Evolutionary conservation across 2,888 invertebrate species (phyloP).

Genomic region (Drosophila suboccidentalis): DNA sequence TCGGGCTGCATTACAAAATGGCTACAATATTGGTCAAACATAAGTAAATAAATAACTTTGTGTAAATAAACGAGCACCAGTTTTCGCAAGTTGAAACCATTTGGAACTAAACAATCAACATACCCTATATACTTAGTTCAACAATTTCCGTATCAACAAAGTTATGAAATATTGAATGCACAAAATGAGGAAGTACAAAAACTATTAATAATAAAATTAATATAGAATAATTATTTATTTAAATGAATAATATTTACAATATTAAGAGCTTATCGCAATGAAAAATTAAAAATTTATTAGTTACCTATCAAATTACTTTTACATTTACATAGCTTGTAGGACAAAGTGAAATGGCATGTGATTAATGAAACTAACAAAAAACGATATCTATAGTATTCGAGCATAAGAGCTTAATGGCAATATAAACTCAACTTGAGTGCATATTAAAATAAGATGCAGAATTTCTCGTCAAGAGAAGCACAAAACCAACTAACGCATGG

Average conservation of each 20-base stretch:
- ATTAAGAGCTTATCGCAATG: neutral
- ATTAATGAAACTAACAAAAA: too few relatives aligned
- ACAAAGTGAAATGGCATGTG: too few relatives aligned
- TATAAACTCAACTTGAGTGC: neutral
- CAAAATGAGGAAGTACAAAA: neutral
- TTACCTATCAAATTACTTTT: too few relatives aligned
- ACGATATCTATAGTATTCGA: neutral
- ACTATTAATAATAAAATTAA: too few relatives aligned
- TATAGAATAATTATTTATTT: slow-evolving; percentile 7
- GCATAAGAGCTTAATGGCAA: neutral
- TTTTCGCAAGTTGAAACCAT: slow-evolving; percentile 3
- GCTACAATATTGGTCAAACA: slow-evolving; percentile 23
- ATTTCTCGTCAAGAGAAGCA: neutral
- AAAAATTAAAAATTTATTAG: too few relatives aligned
- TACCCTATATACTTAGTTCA: slow-evolving; percentile 7
- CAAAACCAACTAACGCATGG: neutral
- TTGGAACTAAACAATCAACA: slow-evolving; percentile 1
- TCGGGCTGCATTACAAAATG: slow-evolving; percentile 8
- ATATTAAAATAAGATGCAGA: neutral
- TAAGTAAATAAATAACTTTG: slow-evolving; percentile 22
- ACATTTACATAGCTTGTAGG: too few relatives aligned
- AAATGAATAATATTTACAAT: neutral
- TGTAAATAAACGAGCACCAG: slow-evolving; percentile 8
- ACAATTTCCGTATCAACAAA: neutral
- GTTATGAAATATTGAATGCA: slow-evolving; percentile 4